A percentile compares a stretch with the other conserved stretches of the same genome.
phyloP scores from a whole-genome alignment of 2,797 vertebrate genomes.

The Cottoperca gobio region DNA sequence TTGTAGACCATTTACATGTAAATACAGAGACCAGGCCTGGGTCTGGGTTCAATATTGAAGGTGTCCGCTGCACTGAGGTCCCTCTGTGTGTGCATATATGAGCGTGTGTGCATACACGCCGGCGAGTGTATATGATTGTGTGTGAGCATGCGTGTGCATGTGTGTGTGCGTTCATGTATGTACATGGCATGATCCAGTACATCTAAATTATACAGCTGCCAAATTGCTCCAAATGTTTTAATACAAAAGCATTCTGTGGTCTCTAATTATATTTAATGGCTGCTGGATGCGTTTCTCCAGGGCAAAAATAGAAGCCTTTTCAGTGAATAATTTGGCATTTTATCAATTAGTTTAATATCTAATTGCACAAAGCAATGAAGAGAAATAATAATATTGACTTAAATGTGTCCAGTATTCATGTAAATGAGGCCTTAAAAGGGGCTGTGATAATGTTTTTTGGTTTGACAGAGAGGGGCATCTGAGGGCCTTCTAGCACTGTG shows the following conservation, averaged over 20 bases:
- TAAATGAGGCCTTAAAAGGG: constrained; percentile 22
- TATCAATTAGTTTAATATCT: constrained; percentile 40
- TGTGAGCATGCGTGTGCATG: constrained; percentile 37
- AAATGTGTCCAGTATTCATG: constrained; percentile 2
- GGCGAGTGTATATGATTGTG: constrained; percentile 60
- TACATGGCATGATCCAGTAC: constrained; percentile 82
- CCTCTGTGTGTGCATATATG: constrained; percentile 77
- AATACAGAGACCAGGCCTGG: constrained; percentile 86
- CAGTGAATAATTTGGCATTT: constrained; percentile 59
- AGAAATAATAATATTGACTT: constrained; percentile 39
- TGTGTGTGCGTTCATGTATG: constrained; percentile 77
- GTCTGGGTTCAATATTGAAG: constrained; percentile 87
- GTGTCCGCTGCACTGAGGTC: constrained; percentile 82
- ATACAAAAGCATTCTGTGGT: constrained; percentile 85
- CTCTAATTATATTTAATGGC: constrained; percentile 84
- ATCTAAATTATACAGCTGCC: constrained; percentile 84
- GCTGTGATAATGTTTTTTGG: constrained; percentile 23
- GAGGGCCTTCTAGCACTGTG: constrained; percentile 46
- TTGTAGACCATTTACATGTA: constrained; percentile 89
- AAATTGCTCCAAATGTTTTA: constrained; percentile 86
- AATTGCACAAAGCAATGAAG: constrained; percentile 35
- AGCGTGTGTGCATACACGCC: constrained; percentile 52
- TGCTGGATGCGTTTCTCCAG: constrained; percentile 77
- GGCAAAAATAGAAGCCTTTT: constrained; percentile 55
- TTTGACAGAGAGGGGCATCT: constrained; percentile 29